phyloP scores from a whole-genome alignment of 2,888 invertebrate species.

The Graphium colonna region DNA sequence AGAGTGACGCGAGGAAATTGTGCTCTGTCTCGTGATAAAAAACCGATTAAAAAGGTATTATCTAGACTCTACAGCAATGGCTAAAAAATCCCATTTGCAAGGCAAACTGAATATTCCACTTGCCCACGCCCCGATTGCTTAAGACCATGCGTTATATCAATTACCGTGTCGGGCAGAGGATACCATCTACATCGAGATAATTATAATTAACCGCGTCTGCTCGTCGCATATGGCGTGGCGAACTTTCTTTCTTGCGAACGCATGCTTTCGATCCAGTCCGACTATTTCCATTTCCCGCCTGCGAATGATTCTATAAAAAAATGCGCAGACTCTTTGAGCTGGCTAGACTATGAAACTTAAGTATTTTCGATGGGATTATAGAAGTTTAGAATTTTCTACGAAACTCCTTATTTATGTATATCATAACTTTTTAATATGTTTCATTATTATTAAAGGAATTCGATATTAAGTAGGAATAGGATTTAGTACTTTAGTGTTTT shows the following conservation, averaged over 20 bases:
- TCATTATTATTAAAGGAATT: too few relatives aligned
- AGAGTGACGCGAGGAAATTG: constrained; percentile 8
- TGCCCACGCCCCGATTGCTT: not conserved
- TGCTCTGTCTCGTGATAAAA: constrained; percentile 16
- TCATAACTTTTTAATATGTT: too few relatives aligned
- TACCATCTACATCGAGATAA: constrained; percentile 24
- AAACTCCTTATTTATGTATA: too few relatives aligned
- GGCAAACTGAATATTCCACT: constrained; percentile 6
- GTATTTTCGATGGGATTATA: too few relatives aligned
- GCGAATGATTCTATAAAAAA: constrained; percentile 10
- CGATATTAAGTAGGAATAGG: too few relatives aligned
- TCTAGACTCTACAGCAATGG: constrained; percentile 32
- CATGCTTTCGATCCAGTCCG: constrained; percentile 32
- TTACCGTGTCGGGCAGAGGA: constrained; percentile 14
- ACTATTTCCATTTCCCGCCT: constrained; percentile 29
- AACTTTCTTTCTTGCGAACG: constrained; percentile 35
- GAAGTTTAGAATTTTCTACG: too few relatives aligned
- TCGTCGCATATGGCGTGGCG: constrained; percentile 22
- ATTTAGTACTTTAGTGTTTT: too few relatives aligned
- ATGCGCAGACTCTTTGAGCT: not conserved
- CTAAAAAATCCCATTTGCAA: constrained; percentile 17
- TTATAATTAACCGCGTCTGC: constrained; percentile 17
- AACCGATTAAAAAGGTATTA: constrained; percentile 49
- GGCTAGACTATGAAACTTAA: not conserved
- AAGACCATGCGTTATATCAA: constrained; percentile 11